These are phyloP conservation scores for Drosophila sordidula DNA, from an alignment of 2,888 invertebrate species.

Conservation along the genomic window DNA sequence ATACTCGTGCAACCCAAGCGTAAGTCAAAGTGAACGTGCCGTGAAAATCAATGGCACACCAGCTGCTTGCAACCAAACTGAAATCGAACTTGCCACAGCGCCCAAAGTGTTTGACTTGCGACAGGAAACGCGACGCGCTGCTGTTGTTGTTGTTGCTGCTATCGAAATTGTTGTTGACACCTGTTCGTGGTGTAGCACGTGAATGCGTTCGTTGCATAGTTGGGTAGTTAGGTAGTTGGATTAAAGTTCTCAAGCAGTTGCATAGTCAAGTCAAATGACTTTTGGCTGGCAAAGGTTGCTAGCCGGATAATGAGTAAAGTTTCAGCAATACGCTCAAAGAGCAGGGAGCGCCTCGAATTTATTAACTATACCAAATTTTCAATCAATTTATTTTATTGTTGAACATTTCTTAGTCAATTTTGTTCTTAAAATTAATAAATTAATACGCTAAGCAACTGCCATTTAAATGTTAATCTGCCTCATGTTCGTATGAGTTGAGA, in stretches of 20 bases:
- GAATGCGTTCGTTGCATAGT: constrained; percentile 8
- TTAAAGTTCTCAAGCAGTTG: constrained; percentile 56
- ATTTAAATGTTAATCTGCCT: no score
- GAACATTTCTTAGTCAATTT: background rate
- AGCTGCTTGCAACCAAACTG: constrained; percentile 24
- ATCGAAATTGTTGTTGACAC: constrained; percentile 39
- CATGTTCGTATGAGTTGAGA: no score
- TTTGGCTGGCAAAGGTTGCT: constrained; percentile 12
- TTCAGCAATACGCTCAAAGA: constrained; percentile 5
- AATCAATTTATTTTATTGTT: constrained; percentile 38
- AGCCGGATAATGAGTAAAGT: constrained; percentile 56
- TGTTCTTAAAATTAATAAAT: constrained; percentile 49
- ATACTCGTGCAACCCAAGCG: constrained; percentile 20
- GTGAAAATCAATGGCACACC: constrained; percentile 27
- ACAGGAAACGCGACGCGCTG: constrained; percentile 21
- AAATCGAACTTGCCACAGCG: constrained; percentile 34
- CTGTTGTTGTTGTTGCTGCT: background rate
- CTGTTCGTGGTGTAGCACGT: constrained; percentile 36
- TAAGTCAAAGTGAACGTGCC: constrained; percentile 52
- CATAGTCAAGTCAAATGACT: constrained; percentile 36
- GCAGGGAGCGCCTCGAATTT: constrained; percentile 18
- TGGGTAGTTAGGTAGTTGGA: background rate
- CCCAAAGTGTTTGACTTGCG: constrained; percentile 36
- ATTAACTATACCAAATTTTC: constrained; percentile 31
- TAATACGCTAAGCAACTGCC: no score